Percentiles rank a stretch among this genome's conserved stretches.
Conservation (phyloP, 2,113 vertebrate genomes). For the Chrysemys picta region DNA sequence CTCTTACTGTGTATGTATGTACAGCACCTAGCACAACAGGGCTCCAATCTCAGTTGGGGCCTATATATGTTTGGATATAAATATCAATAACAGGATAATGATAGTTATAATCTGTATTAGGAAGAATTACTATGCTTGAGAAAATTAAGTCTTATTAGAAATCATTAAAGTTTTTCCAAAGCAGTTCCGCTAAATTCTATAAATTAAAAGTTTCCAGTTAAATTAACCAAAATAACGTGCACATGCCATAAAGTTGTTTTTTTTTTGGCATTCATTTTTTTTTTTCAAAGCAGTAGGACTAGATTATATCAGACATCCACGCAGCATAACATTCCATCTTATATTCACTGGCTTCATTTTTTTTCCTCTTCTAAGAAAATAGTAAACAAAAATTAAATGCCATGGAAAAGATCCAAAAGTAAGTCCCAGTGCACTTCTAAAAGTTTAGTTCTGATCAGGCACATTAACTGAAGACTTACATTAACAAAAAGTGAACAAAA, state of each 20-base stretch:
- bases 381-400: conserved; percentile 29
- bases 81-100: background rate
- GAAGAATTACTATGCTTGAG: background rate
- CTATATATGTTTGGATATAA: background rate
- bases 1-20: background rate
- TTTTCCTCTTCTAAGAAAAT: background rate
- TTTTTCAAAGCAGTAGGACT: background rate
- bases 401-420: background rate
- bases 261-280: no score
- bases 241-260: background rate
- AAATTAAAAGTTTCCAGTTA: background rate
- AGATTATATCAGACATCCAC: background rate
- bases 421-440: background rate
- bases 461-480: background rate
- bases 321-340: background rate
- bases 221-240: conserved; percentile 17
- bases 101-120: background rate
- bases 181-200: background rate
- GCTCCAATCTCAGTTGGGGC: background rate
- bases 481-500: background rate
- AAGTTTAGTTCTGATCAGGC: background rate
- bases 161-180: background rate
- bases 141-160: background rate
- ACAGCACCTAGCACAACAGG: background rate
- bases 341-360: background rate